Evolutionary conservation across 2,888 invertebrate species (phyloP).

Genomic region (Arctia plantaginis): DNA sequence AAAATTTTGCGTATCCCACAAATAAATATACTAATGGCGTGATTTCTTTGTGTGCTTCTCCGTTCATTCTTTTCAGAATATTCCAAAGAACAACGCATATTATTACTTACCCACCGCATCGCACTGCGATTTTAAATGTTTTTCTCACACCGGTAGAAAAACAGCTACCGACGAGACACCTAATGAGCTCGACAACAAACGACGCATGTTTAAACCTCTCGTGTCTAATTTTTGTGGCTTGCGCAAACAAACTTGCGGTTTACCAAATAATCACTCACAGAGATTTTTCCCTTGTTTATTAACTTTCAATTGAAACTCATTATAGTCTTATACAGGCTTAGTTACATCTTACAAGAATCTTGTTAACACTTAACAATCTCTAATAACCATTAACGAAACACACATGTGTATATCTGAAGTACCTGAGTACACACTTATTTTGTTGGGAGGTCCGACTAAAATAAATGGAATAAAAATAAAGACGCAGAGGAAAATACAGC

Average conservation of each 20-base stretch:
- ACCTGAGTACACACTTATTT: neutral
- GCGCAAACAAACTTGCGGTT: neutral
- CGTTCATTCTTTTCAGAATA: neutral
- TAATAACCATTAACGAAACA: neutral
- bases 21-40: no score
- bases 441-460: neutral
- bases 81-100: neutral
- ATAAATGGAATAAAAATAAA: constrained; percentile 14
- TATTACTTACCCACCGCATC: neutral
- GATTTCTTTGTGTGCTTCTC: neutral
- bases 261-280: neutral
- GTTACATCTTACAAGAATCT: neutral
- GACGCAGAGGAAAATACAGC: constrained; percentile 21
- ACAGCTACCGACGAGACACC: neutral
- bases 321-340: neutral
- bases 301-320: neutral
- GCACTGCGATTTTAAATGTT: neutral
- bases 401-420: neutral
- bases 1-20: no score
- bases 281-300: no score
- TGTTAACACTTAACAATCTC: neutral
- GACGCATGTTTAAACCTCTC: neutral
- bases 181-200: constrained; percentile 3
- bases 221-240: neutral
- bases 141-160: neutral